A percentile compares a stretch with the other conserved stretches of the same genome.
phyloP scores from a whole-genome alignment of 2,113 vertebrate species.

The Potamarius usumacintae region DNA sequence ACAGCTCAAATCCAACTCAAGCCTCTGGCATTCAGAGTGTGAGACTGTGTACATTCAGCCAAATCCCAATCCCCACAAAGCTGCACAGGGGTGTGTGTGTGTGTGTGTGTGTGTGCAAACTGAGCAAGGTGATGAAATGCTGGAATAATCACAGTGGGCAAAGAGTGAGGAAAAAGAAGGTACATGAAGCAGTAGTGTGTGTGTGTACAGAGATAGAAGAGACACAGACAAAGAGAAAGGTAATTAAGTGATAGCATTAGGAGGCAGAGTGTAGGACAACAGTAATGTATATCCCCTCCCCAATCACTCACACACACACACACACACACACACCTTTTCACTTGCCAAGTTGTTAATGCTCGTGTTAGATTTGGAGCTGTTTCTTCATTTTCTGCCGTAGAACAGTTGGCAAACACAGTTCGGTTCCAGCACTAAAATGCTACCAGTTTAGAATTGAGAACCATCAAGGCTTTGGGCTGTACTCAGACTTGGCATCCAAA shows the following conservation, averaged over 20 bases:
- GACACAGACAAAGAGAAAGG: neutral
- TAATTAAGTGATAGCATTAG: neutral
- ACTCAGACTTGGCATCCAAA: neutral
- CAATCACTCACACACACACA: too few species aligned
- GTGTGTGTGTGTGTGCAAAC: neutral
- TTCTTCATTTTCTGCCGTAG: neutral
- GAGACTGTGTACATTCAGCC: neutral
- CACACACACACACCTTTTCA: neutral
- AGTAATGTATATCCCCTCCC: neutral
- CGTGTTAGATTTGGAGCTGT: neutral
- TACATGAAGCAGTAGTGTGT: neutral
- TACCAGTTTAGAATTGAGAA: neutral
- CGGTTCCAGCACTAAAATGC: neutral
- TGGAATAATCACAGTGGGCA: neutral
- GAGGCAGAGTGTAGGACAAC: neutral
- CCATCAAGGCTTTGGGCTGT: neutral
- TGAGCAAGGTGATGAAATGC: neutral
- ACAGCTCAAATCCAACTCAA: constrained; percentile 20
- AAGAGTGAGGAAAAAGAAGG: neutral
- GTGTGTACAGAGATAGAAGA: neutral
- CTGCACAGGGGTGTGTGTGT: neutral
- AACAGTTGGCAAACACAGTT: neutral
- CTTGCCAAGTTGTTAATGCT: neutral
- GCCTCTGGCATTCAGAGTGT: constrained; percentile 17
- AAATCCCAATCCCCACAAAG: neutral